phyloP scores from a whole-genome alignment of 2,797 vertebrate genomes.

The Enteromius afrohamiltoni region DNA sequence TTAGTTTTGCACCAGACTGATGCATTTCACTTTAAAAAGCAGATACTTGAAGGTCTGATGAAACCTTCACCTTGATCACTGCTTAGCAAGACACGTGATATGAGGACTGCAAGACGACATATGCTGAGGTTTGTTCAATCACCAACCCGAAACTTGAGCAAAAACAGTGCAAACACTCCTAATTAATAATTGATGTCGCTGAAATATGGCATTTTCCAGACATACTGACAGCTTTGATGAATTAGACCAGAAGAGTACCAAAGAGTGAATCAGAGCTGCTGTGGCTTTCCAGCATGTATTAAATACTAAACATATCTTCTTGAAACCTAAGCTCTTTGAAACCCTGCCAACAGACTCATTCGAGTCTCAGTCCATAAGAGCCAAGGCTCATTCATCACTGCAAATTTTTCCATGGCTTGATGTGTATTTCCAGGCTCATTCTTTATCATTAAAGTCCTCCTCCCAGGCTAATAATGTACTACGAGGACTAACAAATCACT shows the following conservation, averaged over 20 bases:
- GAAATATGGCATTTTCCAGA: not conserved
- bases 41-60: not conserved
- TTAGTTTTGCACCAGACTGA: not conserved
- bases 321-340: not conserved
- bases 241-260: not conserved
- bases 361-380: not conserved
- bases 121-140: not conserved
- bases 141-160: not conserved
- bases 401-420: not conserved
- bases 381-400: constrained; percentile 29
- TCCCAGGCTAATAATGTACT: constrained; percentile 28
- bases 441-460: constrained; percentile 19
- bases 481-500: constrained; percentile 7
- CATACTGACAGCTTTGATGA: not conserved
- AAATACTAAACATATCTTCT: not conserved
- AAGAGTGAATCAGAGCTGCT: not conserved
- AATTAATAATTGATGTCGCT: not conserved
- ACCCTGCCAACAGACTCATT: not conserved
- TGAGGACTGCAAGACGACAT: not conserved
- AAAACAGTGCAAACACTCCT: not conserved
- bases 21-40: not conserved
- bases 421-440: constrained; percentile 20
- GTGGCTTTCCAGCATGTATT: not conserved
- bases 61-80: not conserved
- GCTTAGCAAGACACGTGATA: not conserved